Evolutionary conservation across 2,888 invertebrate species (phyloP), one percentile per base, ranked within the genome.

Genomic region (Gortyna flavago): DNA sequence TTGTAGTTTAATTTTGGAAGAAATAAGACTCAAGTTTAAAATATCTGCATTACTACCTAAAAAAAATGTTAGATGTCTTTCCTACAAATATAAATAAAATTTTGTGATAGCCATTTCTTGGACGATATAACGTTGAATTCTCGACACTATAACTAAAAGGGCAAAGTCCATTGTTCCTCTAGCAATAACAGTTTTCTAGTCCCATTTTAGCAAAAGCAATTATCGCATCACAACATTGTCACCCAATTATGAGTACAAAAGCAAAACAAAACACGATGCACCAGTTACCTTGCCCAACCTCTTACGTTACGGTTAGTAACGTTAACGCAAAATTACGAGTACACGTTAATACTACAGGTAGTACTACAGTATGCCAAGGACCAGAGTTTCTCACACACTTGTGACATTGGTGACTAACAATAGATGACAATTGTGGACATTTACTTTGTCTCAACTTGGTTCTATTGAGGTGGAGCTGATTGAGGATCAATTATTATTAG

Each of bases 331-430:
- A 86, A 86, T 85, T 79, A 85, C n/a, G n/a, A n/a, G n/a, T n/a
- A n/a, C 76, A 80, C 38, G 78, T 81, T 77, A 71, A 72, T 61
- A 54, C 44, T 74, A 57, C 3, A 51, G 21, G 64, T 65, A 38
- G 64, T 70, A 70, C 29, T 54, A 70, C 73, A 82, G 84, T 83
- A 66, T 78, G 88, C 85, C 87, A 87, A 87, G 87, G 87, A 83
- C 81, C 67, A 13, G 8, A 70, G 76, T 69, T 86, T 83, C 84
- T 73, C 86, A 86, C 84, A 85, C 77, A 54, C 83, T 79, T 82
- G 76, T 85, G 83, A 85, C 85, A 86, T 85, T 85, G 84, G 48
- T 66, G 73, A 79, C 69, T 64, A 86, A 85, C 85, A 86, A 86
- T 85, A 59, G 66, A 48, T 48, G 70, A 70, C 86, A 67, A 74